Evolutionary conservation across 1,140 invertebrate species (phyloP).

Genomic region (Tigriopus japonicus): DNA sequence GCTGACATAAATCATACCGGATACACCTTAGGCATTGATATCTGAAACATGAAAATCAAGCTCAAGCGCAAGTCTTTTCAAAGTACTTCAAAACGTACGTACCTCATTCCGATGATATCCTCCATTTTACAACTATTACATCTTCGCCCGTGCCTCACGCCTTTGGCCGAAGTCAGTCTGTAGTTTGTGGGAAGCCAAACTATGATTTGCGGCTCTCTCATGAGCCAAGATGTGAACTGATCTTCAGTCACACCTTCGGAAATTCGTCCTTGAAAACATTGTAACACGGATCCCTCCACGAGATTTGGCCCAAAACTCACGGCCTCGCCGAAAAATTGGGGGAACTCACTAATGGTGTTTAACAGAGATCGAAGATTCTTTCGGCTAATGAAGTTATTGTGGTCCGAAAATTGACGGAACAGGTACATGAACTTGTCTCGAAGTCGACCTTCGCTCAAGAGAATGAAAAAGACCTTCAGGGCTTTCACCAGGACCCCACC

Average conservation of each 20-base stretch:
- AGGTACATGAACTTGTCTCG: slow-evolving; percentile 41
- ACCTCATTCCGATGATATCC: slow-evolving; percentile 33
- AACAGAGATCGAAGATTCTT: neutral
- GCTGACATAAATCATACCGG: slow-evolving; percentile 56
- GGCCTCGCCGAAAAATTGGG: neutral
- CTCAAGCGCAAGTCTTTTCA: slow-evolving; percentile 17
- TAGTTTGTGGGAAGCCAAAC: slow-evolving; percentile 40
- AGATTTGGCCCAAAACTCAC: neutral
- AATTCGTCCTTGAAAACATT: neutral
- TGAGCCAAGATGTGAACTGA: slow-evolving; percentile 35
- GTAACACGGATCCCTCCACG: neutral
- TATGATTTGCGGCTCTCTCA: slow-evolving; percentile 36
- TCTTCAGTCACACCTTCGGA: slow-evolving; percentile 24
- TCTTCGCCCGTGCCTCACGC: slow-evolving; percentile 34
- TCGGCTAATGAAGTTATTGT: slow-evolving; percentile 19
- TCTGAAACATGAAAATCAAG: slow-evolving; percentile 20
- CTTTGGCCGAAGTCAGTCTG: slow-evolving; percentile 33
- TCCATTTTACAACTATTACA: slow-evolving; percentile 35
- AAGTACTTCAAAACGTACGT: neutral
- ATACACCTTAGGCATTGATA: slow-evolving; percentile 55
- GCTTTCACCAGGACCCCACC: slow-evolving; percentile 33
- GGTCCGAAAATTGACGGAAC: slow-evolving; percentile 40
- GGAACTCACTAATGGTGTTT: neutral
- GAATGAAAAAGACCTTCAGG: slow-evolving; percentile 38
- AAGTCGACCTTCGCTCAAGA: slow-evolving; percentile 37